Percentiles rank a stretch among this genome's conserved stretches.
phyloP scores from a whole-genome alignment of 2,888 invertebrate genomes.

The Polietes domitor region DNA sequence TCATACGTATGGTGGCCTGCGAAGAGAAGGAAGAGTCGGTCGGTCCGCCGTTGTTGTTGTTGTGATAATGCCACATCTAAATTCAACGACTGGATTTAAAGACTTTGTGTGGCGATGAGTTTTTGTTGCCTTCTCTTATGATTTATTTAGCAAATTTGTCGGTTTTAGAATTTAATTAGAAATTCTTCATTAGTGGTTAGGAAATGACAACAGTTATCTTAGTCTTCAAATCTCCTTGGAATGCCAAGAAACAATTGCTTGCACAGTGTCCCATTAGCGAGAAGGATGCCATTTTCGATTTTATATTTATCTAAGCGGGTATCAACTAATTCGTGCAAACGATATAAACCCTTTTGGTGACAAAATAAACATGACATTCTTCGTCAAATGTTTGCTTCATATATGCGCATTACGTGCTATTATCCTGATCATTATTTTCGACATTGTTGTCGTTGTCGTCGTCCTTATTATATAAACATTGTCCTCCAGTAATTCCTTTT shows the following conservation, averaged over 20 bases:
- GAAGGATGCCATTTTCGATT: too few species aligned
- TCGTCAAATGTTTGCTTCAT: too few species aligned
- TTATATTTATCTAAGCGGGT: too few species aligned
- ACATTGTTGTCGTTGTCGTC: not conserved
- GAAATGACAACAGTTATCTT: too few species aligned
- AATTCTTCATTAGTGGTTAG: not conserved
- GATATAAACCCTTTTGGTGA: conserved; percentile 1
- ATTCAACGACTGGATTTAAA: not conserved
- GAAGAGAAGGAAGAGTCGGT: not conserved
- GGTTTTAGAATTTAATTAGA: not conserved
- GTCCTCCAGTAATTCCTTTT: too few species aligned
- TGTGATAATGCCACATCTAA: not conserved
- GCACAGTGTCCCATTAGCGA: too few species aligned
- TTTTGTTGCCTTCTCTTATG: not conserved
- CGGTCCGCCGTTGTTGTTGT: not conserved
- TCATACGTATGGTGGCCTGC: conserved; percentile 6
- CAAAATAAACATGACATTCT: not conserved
- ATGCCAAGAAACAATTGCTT: too few species aligned
- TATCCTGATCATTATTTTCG: not conserved
- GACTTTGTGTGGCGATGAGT: not conserved
- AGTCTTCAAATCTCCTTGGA: too few species aligned
- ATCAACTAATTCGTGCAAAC: not conserved
- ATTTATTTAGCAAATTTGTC: not conserved
- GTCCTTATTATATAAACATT: too few species aligned
- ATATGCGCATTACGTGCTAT: conserved; percentile 10